phyloP scores from a whole-genome alignment of 2,797 vertebrate species.

The Propithecus perrieri region DNA sequence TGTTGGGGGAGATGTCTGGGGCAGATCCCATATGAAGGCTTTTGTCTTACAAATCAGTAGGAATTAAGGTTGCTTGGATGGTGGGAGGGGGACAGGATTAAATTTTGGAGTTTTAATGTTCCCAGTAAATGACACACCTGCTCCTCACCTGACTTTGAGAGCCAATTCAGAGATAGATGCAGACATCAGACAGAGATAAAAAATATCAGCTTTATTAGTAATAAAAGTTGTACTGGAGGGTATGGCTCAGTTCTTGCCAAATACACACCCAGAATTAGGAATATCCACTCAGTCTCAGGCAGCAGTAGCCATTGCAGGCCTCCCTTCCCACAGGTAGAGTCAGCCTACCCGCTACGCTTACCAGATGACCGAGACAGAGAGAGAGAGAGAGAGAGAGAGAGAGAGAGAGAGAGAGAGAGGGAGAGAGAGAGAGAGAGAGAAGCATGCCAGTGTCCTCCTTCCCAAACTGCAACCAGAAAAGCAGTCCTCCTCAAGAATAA shows the following conservation, averaged over 20 bases:
- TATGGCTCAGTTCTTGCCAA: not conserved
- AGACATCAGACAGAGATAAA: not conserved
- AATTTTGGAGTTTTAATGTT: not conserved
- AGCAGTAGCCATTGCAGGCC: not conserved
- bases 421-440: not conserved
- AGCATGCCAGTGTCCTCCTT: not conserved
- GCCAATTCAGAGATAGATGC: not conserved
- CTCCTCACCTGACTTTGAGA: not conserved
- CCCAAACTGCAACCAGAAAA: not conserved
- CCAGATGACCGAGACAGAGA: not conserved
- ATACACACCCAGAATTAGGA: not conserved
- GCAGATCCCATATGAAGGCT: not conserved
- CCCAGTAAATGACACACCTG: not conserved
- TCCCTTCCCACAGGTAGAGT: not conserved
- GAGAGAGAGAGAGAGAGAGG: not conserved
- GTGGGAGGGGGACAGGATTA: not conserved
- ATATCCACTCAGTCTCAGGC: not conserved
- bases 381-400: not conserved
- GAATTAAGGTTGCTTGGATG: not conserved
- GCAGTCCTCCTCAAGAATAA: not conserved
- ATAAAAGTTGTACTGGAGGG: not conserved
- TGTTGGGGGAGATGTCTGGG: not conserved
- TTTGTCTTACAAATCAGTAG: not conserved
- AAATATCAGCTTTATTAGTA: not conserved
- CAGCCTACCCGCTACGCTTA: not conserved